Evolutionary conservation across 2,113 vertebrate genomes (phyloP).

Genomic region (Andinoacara biseriatus): DNA sequence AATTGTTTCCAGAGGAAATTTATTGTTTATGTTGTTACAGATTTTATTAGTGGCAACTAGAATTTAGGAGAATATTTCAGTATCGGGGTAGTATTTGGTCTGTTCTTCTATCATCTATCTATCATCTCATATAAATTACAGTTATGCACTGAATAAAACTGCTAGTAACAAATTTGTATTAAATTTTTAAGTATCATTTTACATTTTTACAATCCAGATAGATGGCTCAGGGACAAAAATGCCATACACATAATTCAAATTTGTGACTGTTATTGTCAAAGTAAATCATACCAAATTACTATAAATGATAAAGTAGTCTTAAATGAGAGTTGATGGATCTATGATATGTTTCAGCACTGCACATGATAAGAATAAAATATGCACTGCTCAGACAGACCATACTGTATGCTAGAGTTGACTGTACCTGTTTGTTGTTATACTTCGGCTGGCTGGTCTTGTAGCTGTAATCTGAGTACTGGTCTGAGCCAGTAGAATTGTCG

Average conservation of each 20-base stretch:
- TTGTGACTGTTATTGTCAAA: not conserved
- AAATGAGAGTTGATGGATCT: not conserved
- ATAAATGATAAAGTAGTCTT: not conserved
- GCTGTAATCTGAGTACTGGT: constrained; percentile 99
- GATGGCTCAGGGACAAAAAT: not conserved
- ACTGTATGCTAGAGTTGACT: constrained; percentile 69
- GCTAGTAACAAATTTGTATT: not conserved
- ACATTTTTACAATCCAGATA: constrained; percentile 6
- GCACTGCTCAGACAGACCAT: constrained; percentile 42
- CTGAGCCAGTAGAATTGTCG: constrained; percentile 96
- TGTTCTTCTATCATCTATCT: not conserved
- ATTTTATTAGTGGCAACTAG: not conserved
- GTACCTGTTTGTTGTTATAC: constrained; percentile 99
- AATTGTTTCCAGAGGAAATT: not conserved
- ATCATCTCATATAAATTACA: not conserved
- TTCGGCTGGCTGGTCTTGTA: constrained; percentile 97
- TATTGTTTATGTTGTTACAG: not conserved
- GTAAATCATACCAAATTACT: not conserved
- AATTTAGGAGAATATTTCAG: not conserved
- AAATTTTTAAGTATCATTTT: constrained; percentile 5
- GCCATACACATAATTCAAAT: not conserved
- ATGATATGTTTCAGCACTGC: not conserved
- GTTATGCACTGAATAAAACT: not conserved
- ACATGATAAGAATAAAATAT: not conserved
- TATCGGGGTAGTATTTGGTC: not conserved